Conservation (phyloP, 2,113 vertebrate genomes). For the Catagonus wagneri region DNA sequence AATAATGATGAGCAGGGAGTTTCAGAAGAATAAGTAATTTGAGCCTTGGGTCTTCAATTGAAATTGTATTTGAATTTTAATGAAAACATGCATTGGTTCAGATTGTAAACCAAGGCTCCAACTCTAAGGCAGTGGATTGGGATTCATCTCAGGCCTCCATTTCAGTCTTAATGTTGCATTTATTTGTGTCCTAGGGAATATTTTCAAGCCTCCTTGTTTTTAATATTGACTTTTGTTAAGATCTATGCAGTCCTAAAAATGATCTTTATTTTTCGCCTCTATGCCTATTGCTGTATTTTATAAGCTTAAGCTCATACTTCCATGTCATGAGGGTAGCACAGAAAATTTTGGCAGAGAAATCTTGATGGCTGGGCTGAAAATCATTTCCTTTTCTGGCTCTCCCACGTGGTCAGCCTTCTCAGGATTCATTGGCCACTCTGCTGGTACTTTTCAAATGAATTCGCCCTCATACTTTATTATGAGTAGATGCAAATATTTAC, state of each 20-base stretch:
- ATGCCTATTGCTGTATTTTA: background rate
- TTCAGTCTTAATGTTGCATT: constrained; percentile 27
- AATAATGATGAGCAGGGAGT: constrained; percentile 55
- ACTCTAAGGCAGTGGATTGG: background rate
- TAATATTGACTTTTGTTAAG: constrained; percentile 67
- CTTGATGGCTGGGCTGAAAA: background rate
- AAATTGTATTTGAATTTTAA: constrained; percentile 72
- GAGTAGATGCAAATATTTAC: background rate
- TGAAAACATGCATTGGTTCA: constrained; percentile 43
- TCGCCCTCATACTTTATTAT: background rate
- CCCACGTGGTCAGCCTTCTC: background rate
- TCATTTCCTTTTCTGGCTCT: background rate
- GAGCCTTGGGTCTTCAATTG: constrained; percentile 39
- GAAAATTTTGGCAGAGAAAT: constrained; percentile 22
- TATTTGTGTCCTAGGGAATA: constrained; percentile 43
- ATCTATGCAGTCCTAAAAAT: constrained; percentile 1
- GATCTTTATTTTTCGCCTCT: background rate
- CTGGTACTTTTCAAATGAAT: constrained; percentile 6
- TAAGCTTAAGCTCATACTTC: background rate
- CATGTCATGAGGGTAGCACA: background rate
- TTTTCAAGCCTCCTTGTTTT: constrained; percentile 66
- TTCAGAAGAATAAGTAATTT: constrained; percentile 57
- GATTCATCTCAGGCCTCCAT: background rate
- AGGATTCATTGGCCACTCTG: background rate
- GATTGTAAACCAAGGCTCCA: constrained; percentile 63